These are phyloP conservation scores for Philopedon plagiatum DNA, from an alignment of 2,888 invertebrate genomes.

Conservation along the genomic window DNA sequence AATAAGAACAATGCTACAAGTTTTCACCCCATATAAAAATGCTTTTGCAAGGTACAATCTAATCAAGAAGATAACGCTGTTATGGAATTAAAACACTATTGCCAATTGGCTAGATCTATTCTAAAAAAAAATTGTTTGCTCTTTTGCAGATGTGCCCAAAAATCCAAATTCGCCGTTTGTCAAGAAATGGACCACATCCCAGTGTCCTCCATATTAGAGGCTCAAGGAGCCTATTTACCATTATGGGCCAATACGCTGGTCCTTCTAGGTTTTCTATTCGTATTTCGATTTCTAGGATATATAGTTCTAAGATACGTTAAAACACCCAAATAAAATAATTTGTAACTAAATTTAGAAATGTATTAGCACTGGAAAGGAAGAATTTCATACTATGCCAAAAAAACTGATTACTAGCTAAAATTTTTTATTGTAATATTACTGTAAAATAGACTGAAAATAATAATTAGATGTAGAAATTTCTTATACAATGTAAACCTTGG, in stretches of 20 bases:
- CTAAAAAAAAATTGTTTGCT: slow-evolving; percentile 67
- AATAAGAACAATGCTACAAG: no score
- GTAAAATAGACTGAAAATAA: slow-evolving; percentile 47
- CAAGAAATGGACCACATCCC: slow-evolving; percentile 75
- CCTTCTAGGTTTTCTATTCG: slow-evolving; percentile 78
- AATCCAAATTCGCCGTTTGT: slow-evolving; percentile 78
- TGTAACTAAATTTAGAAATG: slow-evolving; percentile 45
- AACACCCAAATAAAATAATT: slow-evolving; percentile 74
- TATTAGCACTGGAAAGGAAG: slow-evolving; percentile 45
- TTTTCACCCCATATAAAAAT: no score
- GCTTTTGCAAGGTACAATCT: no score
- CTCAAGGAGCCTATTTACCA: slow-evolving; percentile 76
- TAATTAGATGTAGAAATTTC: slow-evolving; percentile 11
- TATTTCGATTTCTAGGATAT: slow-evolving; percentile 81
- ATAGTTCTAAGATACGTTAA: slow-evolving; percentile 80
- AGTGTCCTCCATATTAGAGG: slow-evolving; percentile 76
- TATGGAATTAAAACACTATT: no score
- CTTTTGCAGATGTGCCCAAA: slow-evolving; percentile 74
- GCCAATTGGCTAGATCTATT: no score
- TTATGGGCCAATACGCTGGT: slow-evolving; percentile 83
- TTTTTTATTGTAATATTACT: slow-evolving; percentile 37
- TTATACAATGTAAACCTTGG: neutral
- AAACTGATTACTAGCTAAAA: slow-evolving; percentile 39
- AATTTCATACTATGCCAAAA: slow-evolving; percentile 49
- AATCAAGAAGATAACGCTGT: no score